Base-by-base conservation (phyloP, 2,113 vertebrate genomes). In the Chauna torquata region DNA sequence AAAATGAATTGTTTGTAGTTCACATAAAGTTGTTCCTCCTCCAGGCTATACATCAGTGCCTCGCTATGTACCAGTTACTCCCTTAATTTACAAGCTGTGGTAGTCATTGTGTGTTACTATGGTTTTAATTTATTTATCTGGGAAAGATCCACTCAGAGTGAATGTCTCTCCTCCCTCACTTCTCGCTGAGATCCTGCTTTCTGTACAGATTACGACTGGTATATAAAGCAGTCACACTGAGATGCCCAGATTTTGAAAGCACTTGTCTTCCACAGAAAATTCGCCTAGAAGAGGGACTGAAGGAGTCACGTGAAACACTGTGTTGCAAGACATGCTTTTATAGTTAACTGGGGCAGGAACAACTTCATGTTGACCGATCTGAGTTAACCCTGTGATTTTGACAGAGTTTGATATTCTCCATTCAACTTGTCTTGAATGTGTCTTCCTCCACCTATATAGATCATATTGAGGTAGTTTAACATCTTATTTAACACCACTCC, bases 101-200 rank as follows among this genome's bases (percentile, higher is more conserved):
- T 79, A 93, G 90, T 84, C 86, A 94, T 83, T 96, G 86, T 94
- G 68, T 64, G 88, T 93, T 90, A 70, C 68, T 84, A 7, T 92
- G 82, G 27, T 93, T 96, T 71, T 22, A 71, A 90, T 96, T 88
- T 88, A 94, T 94, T 94, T 96, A 96, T 94, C 92, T 95, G 88
- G 82, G 82, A 92, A 90, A 86, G 55, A 96, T 86, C 65, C 32
- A 61, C 65, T 81, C 52, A 36, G 42, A 74, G 22, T 50, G 64
- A 82, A 74, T 88, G 72, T 86, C 85, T 88, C 91, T 92, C 44
- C 65, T 93, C 62, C 82, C 50, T 86, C 5, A 3, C 13, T 88
- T 88, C 86, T 88, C n/a, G 55, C 28, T 47, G 45, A 62, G 66
- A 38, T 75, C 61, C 57, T 91, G 27, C 19, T 90, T 95, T 96